Base-by-base conservation (phyloP, 37 sponge, comb jelly and placozoan genomes). In the Halichondria panicea region DNA sequence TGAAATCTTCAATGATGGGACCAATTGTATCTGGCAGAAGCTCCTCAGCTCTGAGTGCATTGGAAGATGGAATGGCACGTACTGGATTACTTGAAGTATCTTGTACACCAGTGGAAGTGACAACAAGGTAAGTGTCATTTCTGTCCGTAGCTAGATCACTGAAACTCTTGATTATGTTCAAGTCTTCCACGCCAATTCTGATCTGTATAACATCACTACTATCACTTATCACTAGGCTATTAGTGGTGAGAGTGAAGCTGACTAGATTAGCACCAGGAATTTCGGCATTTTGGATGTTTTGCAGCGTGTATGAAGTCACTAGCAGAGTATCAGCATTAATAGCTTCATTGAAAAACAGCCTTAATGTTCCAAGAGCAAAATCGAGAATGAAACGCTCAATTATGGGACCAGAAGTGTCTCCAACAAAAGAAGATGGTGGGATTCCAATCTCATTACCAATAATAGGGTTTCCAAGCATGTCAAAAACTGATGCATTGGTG, bases 301-400 rank as follows among this genome's bases (percentile, higher is more conserved):
- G 84, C 27, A 93, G 63, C 4, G 68, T 71, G 70, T 74, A 82
- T n/a, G 83, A 56, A 22, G 84, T 68, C 25, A 85, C 80, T 27
- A 76, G 33, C 34, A 91, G 36, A 25, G 84, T 81, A 35, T 27
- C 44, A 31, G 54, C 53, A 66, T 82, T 64, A 0, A 89, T 87
- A 19, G 87, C 80, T 50, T 95, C 96, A 71, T 67, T 57, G 78
- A 92, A 95, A 19, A 80, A 82, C 48, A 95, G 66, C 0, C 35
- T 48, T 9, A 95, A 63, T 13, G 37, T 43, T 4, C 74, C 70
- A 24, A 43, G 60, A 28, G 78, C 80, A 31, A 82, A 81, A 68
- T 92, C 86, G 6, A 90, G 59, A 43, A 55, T 38, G 59, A 80
- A 95, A 52, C 37, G 65, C 2, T 24, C 36, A 3, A 95, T 71